A percentile compares a stretch with the other conserved stretches of the same genome.
These are phyloP conservation scores for Thera obeliscata DNA, from an alignment of 2,888 invertebrate genomes.

Conservation along the genomic window DNA sequence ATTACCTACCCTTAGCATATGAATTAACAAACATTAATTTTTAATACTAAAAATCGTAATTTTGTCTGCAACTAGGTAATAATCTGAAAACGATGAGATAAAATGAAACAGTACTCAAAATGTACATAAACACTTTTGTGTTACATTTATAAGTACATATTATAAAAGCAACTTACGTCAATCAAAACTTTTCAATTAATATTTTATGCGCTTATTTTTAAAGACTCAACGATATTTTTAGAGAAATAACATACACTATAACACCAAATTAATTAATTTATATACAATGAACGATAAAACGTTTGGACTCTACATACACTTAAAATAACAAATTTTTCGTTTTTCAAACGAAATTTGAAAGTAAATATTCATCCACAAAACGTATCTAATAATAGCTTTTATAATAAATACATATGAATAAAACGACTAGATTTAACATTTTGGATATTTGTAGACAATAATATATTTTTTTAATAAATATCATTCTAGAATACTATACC, in stretches of 20 bases:
- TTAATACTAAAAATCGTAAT: not conserved
- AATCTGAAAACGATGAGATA: no score
- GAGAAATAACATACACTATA: not conserved
- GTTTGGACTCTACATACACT: not conserved
- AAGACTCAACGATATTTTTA: not conserved
- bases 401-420: constrained; percentile 38
- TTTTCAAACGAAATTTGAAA: constrained; percentile 1
- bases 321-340: not conserved
- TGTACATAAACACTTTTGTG: no score
- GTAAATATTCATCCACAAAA: not conserved
- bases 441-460: constrained; percentile 47
- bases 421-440: constrained; percentile 45
- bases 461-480: constrained; percentile 57
- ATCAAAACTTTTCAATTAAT: not conserved
- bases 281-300: constrained; percentile 9
- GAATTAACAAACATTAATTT: not conserved
- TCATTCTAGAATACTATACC: constrained; percentile 61
- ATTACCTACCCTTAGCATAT: not conserved
- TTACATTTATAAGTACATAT: no score
- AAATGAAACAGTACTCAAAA: no score
- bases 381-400: not conserved
- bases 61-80: constrained; percentile 17
- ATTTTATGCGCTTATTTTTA: constrained; percentile 6
- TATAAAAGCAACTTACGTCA: not conserved
- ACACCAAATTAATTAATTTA: not conserved